phyloP scores from a whole-genome alignment of 2,888 invertebrate species.

The Archips crataeganus region DNA sequence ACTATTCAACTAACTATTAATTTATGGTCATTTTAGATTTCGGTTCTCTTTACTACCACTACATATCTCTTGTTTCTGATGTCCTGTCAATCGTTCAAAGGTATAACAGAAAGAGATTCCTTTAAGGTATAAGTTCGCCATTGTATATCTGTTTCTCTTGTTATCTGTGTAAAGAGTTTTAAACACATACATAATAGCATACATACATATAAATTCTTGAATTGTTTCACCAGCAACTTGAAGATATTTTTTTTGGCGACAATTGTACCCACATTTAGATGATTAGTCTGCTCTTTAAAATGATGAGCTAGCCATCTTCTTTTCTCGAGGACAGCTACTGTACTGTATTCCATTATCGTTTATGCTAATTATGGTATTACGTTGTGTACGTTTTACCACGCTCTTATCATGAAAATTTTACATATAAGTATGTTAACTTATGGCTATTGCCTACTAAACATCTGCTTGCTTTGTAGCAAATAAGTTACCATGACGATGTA shows the following conservation, averaged over 20 bases:
- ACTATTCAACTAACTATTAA: too few species aligned
- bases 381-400: not conserved
- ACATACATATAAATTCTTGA: not conserved
- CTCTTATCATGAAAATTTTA: not conserved
- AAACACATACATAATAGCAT: too few species aligned
- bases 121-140: too few species aligned
- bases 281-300: conserved; percentile 13
- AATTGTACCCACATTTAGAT: not conserved
- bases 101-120: too few species aligned
- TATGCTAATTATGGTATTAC: not conserved
- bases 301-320: conserved; percentile 11
- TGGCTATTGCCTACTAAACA: not conserved
- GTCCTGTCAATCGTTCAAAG: too few species aligned
- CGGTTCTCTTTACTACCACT: too few species aligned
- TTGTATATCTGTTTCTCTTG: too few species aligned
- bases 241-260: not conserved
- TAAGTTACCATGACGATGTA: conserved; percentile 1
- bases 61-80: too few species aligned
- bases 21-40: too few species aligned
- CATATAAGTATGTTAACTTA: not conserved
- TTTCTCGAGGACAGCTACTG: conserved; percentile 28
- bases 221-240: not conserved
- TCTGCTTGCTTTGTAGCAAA: not conserved
- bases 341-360: not conserved
- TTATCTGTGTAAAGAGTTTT: too few species aligned